Evolutionary conservation across 2,113 vertebrate genomes (phyloP).

Genomic region (Falco punctatus): DNA sequence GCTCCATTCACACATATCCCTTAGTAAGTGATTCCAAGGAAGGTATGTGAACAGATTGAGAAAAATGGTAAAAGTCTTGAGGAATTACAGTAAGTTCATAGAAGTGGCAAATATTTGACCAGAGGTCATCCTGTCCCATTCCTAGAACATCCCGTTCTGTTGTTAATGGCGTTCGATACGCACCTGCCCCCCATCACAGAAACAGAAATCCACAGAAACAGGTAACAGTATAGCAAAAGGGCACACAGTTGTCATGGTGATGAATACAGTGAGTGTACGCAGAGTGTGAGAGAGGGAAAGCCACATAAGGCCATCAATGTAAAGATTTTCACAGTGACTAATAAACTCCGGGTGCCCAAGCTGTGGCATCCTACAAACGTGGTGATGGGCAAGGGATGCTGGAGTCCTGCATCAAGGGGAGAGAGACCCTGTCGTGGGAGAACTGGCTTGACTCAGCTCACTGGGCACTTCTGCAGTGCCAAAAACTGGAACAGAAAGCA

Average conservation of each 20-base stretch:
- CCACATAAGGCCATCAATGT: background rate
- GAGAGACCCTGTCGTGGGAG: background rate
- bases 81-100: background rate
- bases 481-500: background rate
- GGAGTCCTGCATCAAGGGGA: background rate
- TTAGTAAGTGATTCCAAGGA: background rate
- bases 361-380: background rate
- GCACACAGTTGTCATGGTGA: slow-evolving; percentile 14
- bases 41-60: background rate
- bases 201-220: background rate
- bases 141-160: background rate
- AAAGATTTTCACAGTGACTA: background rate
- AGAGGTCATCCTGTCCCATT: background rate
- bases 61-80: background rate
- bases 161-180: fast-evolving
- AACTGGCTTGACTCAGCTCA: background rate
- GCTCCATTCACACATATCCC: background rate
- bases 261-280: background rate
- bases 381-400: background rate
- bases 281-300: background rate
- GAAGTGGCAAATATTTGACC: background rate
- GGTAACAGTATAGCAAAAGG: background rate
- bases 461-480: background rate
- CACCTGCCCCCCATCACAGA: background rate
- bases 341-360: background rate